phyloP scores from a whole-genome alignment of 2,888 invertebrate genomes.

The Alloplasta piceator region DNA sequence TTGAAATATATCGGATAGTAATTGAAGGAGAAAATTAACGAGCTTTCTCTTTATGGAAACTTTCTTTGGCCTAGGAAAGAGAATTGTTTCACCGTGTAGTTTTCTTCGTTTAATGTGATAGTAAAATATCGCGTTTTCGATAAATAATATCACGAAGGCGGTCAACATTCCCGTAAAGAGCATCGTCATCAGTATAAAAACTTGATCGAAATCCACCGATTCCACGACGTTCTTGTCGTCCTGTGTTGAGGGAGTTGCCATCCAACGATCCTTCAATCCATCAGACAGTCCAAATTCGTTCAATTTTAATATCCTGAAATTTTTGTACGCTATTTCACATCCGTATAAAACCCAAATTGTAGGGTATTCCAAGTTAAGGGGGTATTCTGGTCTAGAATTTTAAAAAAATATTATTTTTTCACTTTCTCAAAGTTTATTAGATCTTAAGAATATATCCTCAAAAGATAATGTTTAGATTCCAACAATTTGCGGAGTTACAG shows the following conservation, averaged over 20 bases:
- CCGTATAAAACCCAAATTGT: too few relatives aligned
- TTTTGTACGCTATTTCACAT: background rate
- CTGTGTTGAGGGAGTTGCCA: background rate
- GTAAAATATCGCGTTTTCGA: conserved; percentile 35
- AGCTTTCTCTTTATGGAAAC: background rate
- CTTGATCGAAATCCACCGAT: conserved; percentile 13
- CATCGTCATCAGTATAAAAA: conserved; percentile 16
- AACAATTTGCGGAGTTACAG: too few relatives aligned
- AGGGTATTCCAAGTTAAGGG: too few relatives aligned
- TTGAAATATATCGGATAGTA: background rate
- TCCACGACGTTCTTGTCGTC: background rate
- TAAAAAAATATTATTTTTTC: too few relatives aligned
- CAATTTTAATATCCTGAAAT: conserved; percentile 52
- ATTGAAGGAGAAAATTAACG: background rate
- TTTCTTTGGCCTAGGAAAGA: background rate
- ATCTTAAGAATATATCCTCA: too few relatives aligned
- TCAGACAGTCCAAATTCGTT: conserved; percentile 45
- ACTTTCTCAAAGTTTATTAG: too few relatives aligned
- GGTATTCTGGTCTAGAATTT: too few relatives aligned
- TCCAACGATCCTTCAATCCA: conserved; percentile 48
- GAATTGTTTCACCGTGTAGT: background rate
- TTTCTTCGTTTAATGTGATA: conserved; percentile 1
- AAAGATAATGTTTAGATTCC: too few relatives aligned
- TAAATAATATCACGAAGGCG: conserved; percentile 6
- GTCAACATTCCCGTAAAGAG: conserved; percentile 16